phyloP scores from a whole-genome alignment of 2,888 invertebrate species.

The Uloborus plumipes region DNA sequence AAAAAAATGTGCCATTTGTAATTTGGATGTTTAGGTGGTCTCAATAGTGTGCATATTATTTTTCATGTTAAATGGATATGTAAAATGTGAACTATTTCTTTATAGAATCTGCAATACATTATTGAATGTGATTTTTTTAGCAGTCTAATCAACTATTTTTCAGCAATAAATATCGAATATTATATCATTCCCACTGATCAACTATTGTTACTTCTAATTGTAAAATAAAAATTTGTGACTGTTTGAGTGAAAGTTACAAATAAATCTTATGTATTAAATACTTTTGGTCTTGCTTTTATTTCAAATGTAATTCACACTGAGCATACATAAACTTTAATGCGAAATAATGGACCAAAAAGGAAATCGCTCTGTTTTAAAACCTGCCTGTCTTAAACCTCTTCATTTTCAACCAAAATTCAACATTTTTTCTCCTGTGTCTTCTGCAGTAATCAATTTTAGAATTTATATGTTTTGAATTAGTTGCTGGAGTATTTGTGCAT shows the following conservation, averaged over 20 bases:
- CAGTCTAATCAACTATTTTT: conserved; percentile 57
- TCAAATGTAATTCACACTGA: too few species aligned
- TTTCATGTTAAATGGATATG: conserved; percentile 27
- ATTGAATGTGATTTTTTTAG: conserved; percentile 51
- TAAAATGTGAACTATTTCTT: conserved; percentile 8
- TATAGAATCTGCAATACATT: conserved; percentile 46
- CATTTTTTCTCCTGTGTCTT: too few species aligned
- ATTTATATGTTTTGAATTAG: too few species aligned
- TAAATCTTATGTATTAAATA: conserved; percentile 62
- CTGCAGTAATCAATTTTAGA: too few species aligned
- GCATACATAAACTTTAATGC: too few species aligned
- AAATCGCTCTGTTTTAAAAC: too few species aligned
- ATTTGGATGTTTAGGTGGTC: conserved; percentile 44
- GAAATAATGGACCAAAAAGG: too few species aligned
- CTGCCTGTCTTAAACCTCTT: too few species aligned
- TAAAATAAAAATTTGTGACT: conserved; percentile 43
- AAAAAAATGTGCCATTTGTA: conserved; percentile 54
- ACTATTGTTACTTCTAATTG: conserved; percentile 50
- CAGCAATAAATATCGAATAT: conserved; percentile 58
- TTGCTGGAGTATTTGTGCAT: too few species aligned
- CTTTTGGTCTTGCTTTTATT: conserved; percentile 1
- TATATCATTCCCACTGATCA: conserved; percentile 62
- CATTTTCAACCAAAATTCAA: too few species aligned
- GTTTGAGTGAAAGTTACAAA: conserved; percentile 60
- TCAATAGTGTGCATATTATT: conserved; percentile 29